Base-by-base conservation (phyloP, 2,888 invertebrate species). In the Agriopis leucophaearia region DNA sequence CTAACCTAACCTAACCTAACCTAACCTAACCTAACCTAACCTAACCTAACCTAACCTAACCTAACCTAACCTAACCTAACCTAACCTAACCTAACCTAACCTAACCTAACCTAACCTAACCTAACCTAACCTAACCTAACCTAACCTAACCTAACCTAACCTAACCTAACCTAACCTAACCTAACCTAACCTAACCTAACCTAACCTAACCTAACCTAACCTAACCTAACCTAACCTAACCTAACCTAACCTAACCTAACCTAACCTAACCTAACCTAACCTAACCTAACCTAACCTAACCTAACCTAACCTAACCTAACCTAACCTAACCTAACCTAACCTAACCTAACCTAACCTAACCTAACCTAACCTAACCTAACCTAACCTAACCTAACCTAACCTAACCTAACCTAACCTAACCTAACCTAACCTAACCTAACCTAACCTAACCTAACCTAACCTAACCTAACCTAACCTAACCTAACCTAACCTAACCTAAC, bases 401-500 rank as follows among this genome's bases (percentile, higher is more conserved):
- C 69, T 69, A 73, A 71, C 69, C 69, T 73, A 73, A 69, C 71
- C 71, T 73, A 67, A 69, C 69, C 71, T 67, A 61, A 64, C 69
- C 70, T 66, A 69, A 65, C 61, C 56, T 64, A 57, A 60, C 57
- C 64, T 70, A 71, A 70, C 70, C 72, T 72, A 73, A 73, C 71
- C 70, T 69, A 72, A 71, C 75, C 69, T 69, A 72, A 73, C 72
- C 70, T 72, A 72, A 73, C 70, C 69, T 68, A 72, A 67, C 73
- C 70, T 70, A 74, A 71, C 73, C 76, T 72, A 74, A 73, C 74
- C 44, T 44, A 44, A 44, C 45, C n/a, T 40, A n/a, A 45, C 70
- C 71, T 66, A 71, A 69, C 72, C 70, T 69, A 71, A 71, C 71
- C 71, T 71, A 74, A 73, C 73, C 72, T 72, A 75, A 73, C 74